Evolutionary conservation across 2,888 invertebrate genomes (phyloP).

Genomic region (Sarcophaga subvicina): DNA sequence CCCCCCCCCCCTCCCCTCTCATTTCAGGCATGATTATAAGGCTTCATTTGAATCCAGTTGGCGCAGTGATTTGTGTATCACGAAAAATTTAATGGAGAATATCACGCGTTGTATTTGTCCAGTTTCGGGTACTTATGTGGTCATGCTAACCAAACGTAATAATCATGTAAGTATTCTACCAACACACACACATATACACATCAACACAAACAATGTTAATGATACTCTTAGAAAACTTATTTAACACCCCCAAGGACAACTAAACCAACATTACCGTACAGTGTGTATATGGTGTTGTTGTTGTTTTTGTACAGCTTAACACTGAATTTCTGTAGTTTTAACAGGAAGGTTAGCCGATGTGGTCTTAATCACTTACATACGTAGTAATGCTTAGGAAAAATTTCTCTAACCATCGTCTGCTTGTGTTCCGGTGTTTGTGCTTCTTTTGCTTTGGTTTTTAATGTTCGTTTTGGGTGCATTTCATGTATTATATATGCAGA

Average conservation of each 20-base stretch:
- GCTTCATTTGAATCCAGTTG: conserved; percentile 84
- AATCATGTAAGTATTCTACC: conserved; percentile 81
- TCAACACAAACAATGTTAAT: background rate
- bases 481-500: conserved; percentile 36
- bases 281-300: background rate
- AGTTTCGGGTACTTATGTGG: conserved; percentile 85
- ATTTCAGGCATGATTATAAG: conserved; percentile 80
- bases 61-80: conserved; percentile 85
- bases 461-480: conserved; percentile 58
- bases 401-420: background rate
- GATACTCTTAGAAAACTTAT: background rate
- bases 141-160: conserved; percentile 84
- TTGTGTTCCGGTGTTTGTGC: background rate
- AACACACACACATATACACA: background rate
- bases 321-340: conserved; percentile 12
- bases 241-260: background rate
- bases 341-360: background rate
- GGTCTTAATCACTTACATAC: background rate
- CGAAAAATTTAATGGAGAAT: conserved; percentile 82
- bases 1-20: background rate
- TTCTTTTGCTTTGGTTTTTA: conserved; percentile 12
- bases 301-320: background rate
- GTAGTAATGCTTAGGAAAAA: too few species aligned
- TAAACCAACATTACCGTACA: background rate
- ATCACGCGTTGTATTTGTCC: conserved; percentile 85